These are phyloP conservation scores for Arbacia lixula DNA, from an alignment of 53 echinoderm and acorn worm species.

Conservation along the genomic window DNA sequence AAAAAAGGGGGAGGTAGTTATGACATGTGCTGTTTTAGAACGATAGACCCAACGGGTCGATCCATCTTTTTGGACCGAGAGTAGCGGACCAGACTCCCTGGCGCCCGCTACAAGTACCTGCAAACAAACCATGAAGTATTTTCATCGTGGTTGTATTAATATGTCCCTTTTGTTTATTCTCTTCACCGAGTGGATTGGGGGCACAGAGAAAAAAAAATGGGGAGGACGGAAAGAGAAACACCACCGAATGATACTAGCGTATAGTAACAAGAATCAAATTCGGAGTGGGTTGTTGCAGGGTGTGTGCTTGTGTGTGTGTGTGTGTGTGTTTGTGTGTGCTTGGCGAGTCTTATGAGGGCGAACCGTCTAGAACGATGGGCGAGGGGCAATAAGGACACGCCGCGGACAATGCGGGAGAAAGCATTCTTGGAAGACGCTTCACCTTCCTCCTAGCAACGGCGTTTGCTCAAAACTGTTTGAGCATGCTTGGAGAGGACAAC, in stretches of 20 bases:
- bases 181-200: conserved; percentile 27
- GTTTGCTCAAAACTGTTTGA: conserved; percentile 16
- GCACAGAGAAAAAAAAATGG: neutral
- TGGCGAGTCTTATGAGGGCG: neutral
- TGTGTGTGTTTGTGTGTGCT: neutral
- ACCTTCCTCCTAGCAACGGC: conserved; percentile 8
- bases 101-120: conserved; percentile 37
- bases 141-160: conserved; percentile 41
- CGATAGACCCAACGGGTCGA: conserved; percentile 21
- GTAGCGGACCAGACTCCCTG: conserved; percentile 32
- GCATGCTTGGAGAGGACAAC: neutral
- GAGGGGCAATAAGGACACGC: too few relatives aligned
- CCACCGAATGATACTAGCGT: too few relatives aligned
- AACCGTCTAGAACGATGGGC: too few relatives aligned
- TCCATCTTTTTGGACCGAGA: conserved; percentile 26
- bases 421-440: neutral
- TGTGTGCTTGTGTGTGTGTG: too few relatives aligned
- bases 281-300: too few relatives aligned
- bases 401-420: neutral
- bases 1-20: conserved; percentile 1
- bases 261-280: conserved; percentile 42
- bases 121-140: conserved; percentile 37
- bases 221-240: neutral
- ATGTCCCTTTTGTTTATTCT: conserved; percentile 19
- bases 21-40: conserved; percentile 27